phyloP scores from a whole-genome alignment of 2,888 invertebrate genomes.

The Autographa gamma region DNA sequence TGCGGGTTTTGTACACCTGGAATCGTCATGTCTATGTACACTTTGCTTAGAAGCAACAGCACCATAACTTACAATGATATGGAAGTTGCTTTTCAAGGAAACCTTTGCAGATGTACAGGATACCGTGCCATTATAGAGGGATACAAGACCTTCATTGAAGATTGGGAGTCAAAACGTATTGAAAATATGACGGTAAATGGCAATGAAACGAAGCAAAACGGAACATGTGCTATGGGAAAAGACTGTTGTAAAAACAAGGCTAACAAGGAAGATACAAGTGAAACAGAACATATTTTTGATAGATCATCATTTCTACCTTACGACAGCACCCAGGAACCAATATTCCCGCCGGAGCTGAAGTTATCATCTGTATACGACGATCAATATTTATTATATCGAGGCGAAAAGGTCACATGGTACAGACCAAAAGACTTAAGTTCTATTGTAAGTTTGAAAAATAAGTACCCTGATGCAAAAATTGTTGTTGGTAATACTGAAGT shows the following conservation, averaged over 20 bases:
- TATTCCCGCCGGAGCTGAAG: constrained; percentile 95
- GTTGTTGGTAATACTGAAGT: constrained; percentile 95
- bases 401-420: constrained; percentile 91
- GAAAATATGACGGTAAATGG: constrained; percentile 63
- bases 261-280: constrained; percentile 74
- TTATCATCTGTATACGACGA: constrained; percentile 89
- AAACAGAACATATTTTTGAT: constrained; percentile 89
- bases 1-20: constrained; percentile 97
- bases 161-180: constrained; percentile 90
- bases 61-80: constrained; percentile 89
- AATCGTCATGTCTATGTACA: constrained; percentile 97
- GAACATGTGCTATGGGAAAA: constrained; percentile 89
- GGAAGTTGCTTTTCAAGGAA: constrained; percentile 93
- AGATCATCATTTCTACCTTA: constrained; percentile 91
- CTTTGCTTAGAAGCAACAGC: constrained; percentile 90
- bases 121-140: constrained; percentile 96
- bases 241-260: constrained; percentile 90
- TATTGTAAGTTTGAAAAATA: constrained; percentile 90
- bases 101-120: constrained; percentile 95
- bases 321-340: constrained; percentile 93
- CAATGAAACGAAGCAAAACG: constrained; percentile 57
- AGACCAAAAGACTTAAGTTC: constrained; percentile 90
- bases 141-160: constrained; percentile 93
- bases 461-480: constrained; percentile 91
- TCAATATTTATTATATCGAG: constrained; percentile 83